Conservation (phyloP, 2,888 invertebrate species). For the Cotesia congregata region DNA sequence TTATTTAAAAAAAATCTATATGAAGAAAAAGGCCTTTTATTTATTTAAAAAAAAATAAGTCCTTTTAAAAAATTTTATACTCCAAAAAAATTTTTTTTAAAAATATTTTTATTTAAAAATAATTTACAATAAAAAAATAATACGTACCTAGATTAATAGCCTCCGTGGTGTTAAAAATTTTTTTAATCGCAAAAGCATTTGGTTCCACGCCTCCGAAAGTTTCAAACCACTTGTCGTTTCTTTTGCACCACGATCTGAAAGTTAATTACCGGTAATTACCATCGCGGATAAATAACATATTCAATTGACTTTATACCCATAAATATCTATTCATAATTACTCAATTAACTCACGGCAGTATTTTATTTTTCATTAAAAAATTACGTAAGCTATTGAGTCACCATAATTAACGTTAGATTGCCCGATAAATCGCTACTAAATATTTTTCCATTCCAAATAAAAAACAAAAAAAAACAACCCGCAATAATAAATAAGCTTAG, state of each 20-base stretch:
- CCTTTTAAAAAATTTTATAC: background rate
- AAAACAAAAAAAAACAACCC: background rate
- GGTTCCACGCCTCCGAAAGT: constrained; percentile 52
- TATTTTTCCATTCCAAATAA: background rate
- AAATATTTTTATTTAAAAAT: background rate
- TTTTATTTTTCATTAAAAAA: background rate
- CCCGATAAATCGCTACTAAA: no score
- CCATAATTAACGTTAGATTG: background rate
- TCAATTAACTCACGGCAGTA: background rate
- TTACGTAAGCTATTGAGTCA: background rate
- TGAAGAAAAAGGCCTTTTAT: no score
- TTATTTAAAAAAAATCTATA: no score
- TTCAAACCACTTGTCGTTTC: constrained; percentile 59
- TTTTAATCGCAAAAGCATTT: constrained; percentile 25
- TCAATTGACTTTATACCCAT: background rate
- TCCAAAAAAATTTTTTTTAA: background rate
- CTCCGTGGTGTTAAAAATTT: constrained; percentile 53
- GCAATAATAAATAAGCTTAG: background rate
- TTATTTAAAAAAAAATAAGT: no score
- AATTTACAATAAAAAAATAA: background rate
- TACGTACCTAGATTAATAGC: constrained; percentile 59
- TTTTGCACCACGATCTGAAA: constrained; percentile 58
- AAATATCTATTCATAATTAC: background rate
- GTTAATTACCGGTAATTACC: background rate
- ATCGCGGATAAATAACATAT: background rate